These are phyloP conservation scores for Forbesichthys agassizii DNA, from an alignment of 2,113 vertebrate species.

Conservation along the genomic window DNA sequence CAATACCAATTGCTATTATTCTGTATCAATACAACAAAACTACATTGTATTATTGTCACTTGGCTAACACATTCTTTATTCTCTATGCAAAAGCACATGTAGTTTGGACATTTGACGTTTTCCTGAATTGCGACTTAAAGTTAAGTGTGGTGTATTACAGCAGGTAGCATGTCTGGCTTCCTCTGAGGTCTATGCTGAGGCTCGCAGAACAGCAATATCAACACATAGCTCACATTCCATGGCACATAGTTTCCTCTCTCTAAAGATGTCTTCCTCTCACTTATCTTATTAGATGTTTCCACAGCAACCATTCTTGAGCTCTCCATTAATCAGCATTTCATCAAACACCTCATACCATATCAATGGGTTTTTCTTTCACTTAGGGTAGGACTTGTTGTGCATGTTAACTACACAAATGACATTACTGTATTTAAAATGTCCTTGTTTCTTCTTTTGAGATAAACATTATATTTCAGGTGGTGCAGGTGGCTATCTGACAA, in stretches of 20 bases:
- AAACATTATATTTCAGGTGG: too few species aligned
- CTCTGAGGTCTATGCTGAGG: not conserved
- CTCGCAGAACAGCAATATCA: constrained; percentile 27
- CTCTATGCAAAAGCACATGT: too few species aligned
- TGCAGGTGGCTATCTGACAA: too few species aligned
- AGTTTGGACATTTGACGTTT: not conserved
- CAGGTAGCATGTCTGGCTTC: constrained; percentile 5
- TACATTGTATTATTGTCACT: too few species aligned
- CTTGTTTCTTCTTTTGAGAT: too few species aligned
- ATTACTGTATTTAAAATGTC: not conserved
- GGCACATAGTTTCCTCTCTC: constrained; percentile 22
- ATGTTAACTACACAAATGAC: not conserved
- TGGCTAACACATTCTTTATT: not conserved
- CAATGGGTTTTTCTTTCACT: not conserved
- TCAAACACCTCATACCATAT: not conserved
- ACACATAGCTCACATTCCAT: constrained; percentile 53
- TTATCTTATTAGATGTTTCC: constrained; percentile 11
- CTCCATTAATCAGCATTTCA: not conserved
- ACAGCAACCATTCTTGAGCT: not conserved
- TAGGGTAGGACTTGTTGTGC: too few species aligned
- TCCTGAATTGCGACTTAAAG: constrained; percentile 17
- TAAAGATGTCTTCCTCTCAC: constrained; percentile 6
- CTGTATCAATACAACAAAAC: too few species aligned
- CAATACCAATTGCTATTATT: too few species aligned
- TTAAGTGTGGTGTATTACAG: constrained; percentile 3